phyloP scores from a whole-genome alignment of 2,113 vertebrate species.

The Rutilus rutilus region DNA sequence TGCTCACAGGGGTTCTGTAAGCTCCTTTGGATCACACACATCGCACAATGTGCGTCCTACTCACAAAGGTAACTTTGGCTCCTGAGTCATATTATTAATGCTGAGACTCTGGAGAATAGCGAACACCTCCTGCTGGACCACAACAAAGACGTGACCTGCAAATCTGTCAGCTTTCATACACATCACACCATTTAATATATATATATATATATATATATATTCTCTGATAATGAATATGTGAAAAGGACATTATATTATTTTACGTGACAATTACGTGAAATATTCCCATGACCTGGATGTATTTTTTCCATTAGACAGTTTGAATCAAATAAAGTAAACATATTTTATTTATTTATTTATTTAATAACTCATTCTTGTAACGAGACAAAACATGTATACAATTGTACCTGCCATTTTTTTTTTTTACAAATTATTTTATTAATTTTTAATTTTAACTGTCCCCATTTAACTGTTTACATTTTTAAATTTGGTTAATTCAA shows the following conservation, averaged over 20 bases:
- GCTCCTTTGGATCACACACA: slow-evolving; percentile 30
- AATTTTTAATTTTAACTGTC: neutral
- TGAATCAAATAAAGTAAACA: too few species aligned
- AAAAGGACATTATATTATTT: neutral
- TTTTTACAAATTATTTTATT: neutral
- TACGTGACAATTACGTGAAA: neutral
- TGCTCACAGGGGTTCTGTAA: slow-evolving; percentile 42
- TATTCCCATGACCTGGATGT: neutral
- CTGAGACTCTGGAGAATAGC: neutral
- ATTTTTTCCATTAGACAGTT: neutral
- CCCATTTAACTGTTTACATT: too few species aligned
- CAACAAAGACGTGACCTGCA: neutral
- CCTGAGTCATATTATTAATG: slow-evolving; percentile 15
- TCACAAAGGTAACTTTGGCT: slow-evolving; percentile 30
- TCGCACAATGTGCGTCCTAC: slow-evolving; percentile 36
- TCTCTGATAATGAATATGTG: neutral
- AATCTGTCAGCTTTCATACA: neutral
- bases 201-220: too few species aligned
- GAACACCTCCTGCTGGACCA: slow-evolving; percentile 3
- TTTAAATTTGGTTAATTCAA: neutral
- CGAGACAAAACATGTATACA: neutral
- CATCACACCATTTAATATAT: neutral
- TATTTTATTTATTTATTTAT: neutral
- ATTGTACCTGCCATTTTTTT: neutral
- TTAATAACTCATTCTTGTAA: neutral